phyloP scores from a whole-genome alignment of 2,888 invertebrate genomes.

The Drosophila pseudotalamancana region DNA sequence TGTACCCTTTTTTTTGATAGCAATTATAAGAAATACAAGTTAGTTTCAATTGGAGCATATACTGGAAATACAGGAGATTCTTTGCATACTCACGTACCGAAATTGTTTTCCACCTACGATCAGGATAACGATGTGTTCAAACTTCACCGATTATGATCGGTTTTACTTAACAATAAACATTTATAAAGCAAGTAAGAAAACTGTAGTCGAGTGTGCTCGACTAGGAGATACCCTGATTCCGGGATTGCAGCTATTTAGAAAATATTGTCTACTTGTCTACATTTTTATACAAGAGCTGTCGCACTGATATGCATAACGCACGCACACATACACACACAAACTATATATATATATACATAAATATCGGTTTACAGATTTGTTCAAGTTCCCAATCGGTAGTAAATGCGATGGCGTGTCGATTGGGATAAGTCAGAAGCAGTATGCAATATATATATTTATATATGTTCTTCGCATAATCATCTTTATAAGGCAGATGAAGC shows the following conservation, averaged over 20 bases:
- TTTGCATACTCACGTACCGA: background rate
- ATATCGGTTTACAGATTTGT: constrained; percentile 64
- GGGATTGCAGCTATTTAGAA: no score
- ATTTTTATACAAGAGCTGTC: no score
- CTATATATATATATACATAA: no score
- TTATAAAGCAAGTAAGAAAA: no score
- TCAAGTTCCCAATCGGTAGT: constrained; percentile 71
- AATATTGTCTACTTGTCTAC: no score
- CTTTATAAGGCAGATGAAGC: constrained; percentile 54
- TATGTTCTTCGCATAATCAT: constrained; percentile 11
- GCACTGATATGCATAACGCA: no score
- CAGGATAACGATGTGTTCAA: background rate
- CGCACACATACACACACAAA: no score
- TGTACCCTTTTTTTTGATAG: background rate
- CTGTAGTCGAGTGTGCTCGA: no score
- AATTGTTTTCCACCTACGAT: background rate
- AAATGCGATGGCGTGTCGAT: constrained; percentile 76
- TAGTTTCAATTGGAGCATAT: background rate
- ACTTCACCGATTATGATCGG: no score
- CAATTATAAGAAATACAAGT: background rate
- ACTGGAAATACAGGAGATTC: background rate
- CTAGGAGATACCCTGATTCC: no score
- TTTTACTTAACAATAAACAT: no score
- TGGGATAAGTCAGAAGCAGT: constrained; percentile 81
- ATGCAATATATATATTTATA: constrained; percentile 13